Base-by-base conservation (phyloP, 2,113 vertebrate genomes). In the Motacilla tschutschensis region DNA sequence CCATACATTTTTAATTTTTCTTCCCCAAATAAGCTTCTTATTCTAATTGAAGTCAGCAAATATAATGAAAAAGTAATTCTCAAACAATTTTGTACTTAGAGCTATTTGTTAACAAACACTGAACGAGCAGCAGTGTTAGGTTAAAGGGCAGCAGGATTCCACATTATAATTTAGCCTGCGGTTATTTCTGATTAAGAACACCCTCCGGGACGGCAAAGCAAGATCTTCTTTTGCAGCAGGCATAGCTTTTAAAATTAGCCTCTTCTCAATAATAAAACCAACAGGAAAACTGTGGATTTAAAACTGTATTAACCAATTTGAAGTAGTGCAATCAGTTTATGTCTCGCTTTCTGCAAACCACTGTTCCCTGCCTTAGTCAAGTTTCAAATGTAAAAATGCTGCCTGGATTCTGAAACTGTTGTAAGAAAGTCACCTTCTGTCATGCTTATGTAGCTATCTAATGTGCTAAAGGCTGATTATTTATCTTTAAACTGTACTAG, bases 151-250 rank as follows among this genome's bases (percentile, higher is more conserved):
- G 80, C 77, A 95, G 95, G 94, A 93, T 95, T 95, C 92, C 93
- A 95, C 87, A 91, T 96, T 92, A 90, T 82, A 94, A 96, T 94
- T 96, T 96, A 95, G 94, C 97, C 97, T 95, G 93, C 86, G 95
- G 97, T 97, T 96, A 96, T 96, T 97, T 97, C 96, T 97, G 97
- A 98, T 96, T 97, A 96, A 97, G 95, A 97, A 96, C 92, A 97
- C 95, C 97, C 97, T 97, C 94, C 87, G 94, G 97, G 97, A 97
- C 88, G 89, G 91, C 91, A 95, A 88, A 97, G 97, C 85, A 93
- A 95, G 94, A 96, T 96, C 90, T 89, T 95, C 95, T 96, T 97
- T 96, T 96, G 92, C 83, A 95, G 84, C 90, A 94, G 60, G 92
- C 92, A 87, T 2, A 83, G 93, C 91, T 93, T 95, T 96, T 91